Percentiles rank a stretch among this genome's conserved stretches.
phyloP scores from a whole-genome alignment of 1,140 invertebrate genomes.

The Platorchestia sp. region DNA sequence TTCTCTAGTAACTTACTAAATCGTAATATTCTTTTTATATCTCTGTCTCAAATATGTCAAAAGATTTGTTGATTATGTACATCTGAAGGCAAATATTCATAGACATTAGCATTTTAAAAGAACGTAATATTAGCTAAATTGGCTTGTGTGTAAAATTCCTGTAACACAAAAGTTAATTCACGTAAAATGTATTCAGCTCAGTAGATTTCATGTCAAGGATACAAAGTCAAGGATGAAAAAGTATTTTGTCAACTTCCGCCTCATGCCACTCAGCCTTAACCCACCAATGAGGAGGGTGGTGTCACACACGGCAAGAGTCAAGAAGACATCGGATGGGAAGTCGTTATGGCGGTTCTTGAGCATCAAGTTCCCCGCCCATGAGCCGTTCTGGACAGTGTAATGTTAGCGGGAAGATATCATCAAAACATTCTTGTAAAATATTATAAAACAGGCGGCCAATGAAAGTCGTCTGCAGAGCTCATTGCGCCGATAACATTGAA shows the following conservation, averaged over 20 bases:
- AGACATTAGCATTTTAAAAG: background rate
- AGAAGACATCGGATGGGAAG: constrained; percentile 84
- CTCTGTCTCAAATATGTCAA: background rate
- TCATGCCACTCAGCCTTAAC: background rate
- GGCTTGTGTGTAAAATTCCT: background rate
- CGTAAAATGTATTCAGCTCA: background rate
- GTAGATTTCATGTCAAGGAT: background rate
- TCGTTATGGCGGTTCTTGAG: constrained; percentile 80
- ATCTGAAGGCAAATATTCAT: background rate
- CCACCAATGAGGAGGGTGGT: constrained; percentile 73
- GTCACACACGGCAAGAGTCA: constrained; percentile 79
- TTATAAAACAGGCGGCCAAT: too few relatives aligned
- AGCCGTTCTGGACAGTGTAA: constrained; percentile 72
- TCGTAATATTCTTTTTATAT: background rate
- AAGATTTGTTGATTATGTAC: background rate
- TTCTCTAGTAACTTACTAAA: background rate
- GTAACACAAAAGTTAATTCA: background rate
- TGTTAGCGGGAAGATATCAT: too few relatives aligned
- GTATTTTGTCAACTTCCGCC: background rate
- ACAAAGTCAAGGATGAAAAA: background rate
- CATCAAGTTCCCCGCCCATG: constrained; percentile 84
- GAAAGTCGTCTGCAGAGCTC: too few relatives aligned
- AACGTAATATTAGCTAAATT: background rate
- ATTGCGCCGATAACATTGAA: too few relatives aligned
- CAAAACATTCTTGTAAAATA: too few relatives aligned